These are phyloP conservation scores for Euphonia xanthogaster DNA, from an alignment of 2,797 vertebrate species.

Conservation along the genomic window DNA sequence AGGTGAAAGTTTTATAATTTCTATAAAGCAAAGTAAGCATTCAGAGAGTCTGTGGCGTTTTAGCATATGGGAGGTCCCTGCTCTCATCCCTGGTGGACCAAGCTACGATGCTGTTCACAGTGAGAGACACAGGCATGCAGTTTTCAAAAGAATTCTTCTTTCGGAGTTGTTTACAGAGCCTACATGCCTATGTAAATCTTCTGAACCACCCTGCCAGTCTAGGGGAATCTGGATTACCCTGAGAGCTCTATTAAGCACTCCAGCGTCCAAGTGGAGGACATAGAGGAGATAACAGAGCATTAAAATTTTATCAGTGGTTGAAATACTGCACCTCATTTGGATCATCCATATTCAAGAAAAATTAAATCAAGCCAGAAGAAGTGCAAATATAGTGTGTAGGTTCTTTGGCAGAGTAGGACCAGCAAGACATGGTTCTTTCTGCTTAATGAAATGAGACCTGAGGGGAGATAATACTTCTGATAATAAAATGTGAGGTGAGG, in stretches of 20 bases:
- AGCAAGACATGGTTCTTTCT: neutral
- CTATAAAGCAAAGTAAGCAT: neutral
- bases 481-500: neutral
- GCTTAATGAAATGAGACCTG: neutral
- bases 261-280: neutral
- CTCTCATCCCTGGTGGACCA: neutral
- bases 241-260: neutral
- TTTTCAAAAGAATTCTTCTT: neutral
- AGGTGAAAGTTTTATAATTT: neutral
- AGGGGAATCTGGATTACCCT: neutral
- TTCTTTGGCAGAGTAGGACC: neutral
- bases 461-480: neutral
- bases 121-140: neutral
- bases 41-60: neutral
- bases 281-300: neutral
- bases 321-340: neutral
- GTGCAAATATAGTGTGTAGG: neutral
- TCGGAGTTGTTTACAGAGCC: neutral
- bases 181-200: neutral
- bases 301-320: neutral
- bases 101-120: neutral
- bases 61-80: accelerated
- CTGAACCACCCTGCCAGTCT: neutral
- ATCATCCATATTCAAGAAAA: neutral
- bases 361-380: neutral